Conservation (phyloP, 1,140 invertebrate genomes). For the Lasioglossum albipes region DNA sequence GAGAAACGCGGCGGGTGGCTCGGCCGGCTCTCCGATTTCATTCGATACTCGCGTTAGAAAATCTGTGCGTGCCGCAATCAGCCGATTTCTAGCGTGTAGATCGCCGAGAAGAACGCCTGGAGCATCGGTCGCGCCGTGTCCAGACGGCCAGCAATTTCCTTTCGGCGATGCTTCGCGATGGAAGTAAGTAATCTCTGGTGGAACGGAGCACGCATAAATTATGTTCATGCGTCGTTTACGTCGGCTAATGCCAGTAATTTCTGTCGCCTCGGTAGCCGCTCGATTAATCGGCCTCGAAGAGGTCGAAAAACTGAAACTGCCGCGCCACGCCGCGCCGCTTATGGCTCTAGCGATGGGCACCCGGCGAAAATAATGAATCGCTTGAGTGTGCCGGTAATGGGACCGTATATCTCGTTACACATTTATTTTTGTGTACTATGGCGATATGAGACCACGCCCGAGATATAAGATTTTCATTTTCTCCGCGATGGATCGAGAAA, state of each 20-base stretch:
- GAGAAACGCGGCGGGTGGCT: background rate
- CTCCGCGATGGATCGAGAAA: no score
- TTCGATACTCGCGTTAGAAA: background rate
- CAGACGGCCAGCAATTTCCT: conserved; percentile 25
- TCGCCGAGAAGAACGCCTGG: background rate
- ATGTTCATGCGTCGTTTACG: conserved; percentile 18
- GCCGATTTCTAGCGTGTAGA: background rate
- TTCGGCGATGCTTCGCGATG: conserved; percentile 2
- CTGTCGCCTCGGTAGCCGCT: background rate
- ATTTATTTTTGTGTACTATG: background rate
- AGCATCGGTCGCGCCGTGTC: background rate
- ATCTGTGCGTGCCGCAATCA: background rate
- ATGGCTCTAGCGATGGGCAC: no score
- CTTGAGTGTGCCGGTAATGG: background rate
- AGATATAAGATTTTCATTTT: conserved; percentile 1
- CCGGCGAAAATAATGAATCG: background rate
- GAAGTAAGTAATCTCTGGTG: conserved; percentile 5
- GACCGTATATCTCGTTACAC: background rate
- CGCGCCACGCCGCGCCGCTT: background rate
- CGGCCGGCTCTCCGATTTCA: background rate
- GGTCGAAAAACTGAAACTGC: background rate
- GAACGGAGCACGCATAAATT: conserved; percentile 22
- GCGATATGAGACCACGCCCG: background rate
- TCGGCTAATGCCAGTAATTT: conserved; percentile 6
- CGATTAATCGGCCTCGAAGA: conserved; percentile 14